Percentiles rank a stretch among this genome's conserved stretches.
Conservation (phyloP, 1,140 invertebrate genomes). For the Danaus melanippus region DNA sequence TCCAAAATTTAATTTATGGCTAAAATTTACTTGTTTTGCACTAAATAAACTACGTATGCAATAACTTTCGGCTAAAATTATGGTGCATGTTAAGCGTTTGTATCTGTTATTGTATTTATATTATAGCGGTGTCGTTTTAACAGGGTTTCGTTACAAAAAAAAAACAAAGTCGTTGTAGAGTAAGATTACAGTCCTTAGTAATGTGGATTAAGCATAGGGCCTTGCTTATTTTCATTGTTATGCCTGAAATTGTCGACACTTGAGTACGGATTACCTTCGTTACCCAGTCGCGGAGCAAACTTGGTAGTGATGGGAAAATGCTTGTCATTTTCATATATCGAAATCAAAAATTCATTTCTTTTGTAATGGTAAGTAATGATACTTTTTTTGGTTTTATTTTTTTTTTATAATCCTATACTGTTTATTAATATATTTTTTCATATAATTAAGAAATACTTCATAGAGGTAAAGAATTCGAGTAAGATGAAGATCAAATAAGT, state of each 20-base stretch:
- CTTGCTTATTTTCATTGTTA: conserved; percentile 69
- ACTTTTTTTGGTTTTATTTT: not conserved
- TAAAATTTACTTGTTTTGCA: conserved; percentile 36
- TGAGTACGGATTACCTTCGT: conserved; percentile 69
- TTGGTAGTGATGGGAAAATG: conserved; percentile 37
- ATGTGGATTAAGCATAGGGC: conserved; percentile 42
- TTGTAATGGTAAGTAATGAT: not conserved
- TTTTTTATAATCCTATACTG: not conserved
- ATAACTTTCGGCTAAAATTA: too few species aligned
- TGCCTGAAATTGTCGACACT: conserved; percentile 69
- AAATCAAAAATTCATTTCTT: not conserved
- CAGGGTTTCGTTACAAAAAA: conserved; percentile 1
- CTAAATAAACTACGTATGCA: conserved; percentile 2
- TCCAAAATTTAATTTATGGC: conserved; percentile 55
- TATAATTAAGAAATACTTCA: too few species aligned
- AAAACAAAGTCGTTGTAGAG: conserved; percentile 10
- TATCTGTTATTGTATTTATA: conserved; percentile 3
- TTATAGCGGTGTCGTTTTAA: conserved; percentile 1
- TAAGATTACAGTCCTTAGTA: conserved; percentile 37
- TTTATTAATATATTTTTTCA: not conserved
- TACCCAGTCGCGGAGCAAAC: conserved; percentile 55
- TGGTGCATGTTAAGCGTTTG: too few species aligned
- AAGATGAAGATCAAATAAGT: too few species aligned
- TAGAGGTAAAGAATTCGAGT: too few species aligned
- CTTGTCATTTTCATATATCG: conserved; percentile 1